phyloP scores from a whole-genome alignment of 1,140 invertebrate genomes.

The Pantala flavescens region DNA sequence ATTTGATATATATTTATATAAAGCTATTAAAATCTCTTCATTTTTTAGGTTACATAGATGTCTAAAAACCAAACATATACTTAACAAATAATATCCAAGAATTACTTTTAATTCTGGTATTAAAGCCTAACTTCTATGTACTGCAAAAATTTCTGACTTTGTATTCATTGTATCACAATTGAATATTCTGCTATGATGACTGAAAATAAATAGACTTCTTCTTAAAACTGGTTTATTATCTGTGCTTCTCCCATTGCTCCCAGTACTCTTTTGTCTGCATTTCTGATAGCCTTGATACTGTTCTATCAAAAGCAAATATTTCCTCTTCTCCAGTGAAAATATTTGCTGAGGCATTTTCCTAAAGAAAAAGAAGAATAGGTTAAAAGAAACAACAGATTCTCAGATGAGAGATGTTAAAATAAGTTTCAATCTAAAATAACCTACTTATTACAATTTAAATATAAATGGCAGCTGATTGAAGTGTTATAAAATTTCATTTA shows the following conservation, averaged over 20 bases:
- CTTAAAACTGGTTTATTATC: slow-evolving; percentile 24
- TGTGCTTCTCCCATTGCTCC: slow-evolving; percentile 60
- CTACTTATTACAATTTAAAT: slow-evolving; percentile 12
- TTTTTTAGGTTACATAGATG: too few species aligned
- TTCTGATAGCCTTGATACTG: slow-evolving; percentile 81
- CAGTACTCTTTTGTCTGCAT: slow-evolving; percentile 94
- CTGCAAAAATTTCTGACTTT: too few species aligned
- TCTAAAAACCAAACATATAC: too few species aligned
- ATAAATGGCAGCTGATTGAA: slow-evolving; percentile 27
- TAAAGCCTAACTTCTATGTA: too few species aligned
- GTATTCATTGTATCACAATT: too few species aligned
- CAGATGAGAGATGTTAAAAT: slow-evolving; percentile 13
- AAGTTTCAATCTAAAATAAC: slow-evolving; percentile 15
- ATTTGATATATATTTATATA: too few species aligned
- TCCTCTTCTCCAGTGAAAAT: slow-evolving; percentile 97
- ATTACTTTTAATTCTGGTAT: too few species aligned
- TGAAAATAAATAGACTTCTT: too few species aligned
- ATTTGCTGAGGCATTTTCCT: slow-evolving; percentile 61
- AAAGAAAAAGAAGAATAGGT: slow-evolving; percentile 22
- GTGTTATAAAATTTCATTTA: background rate
- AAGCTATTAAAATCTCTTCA: too few species aligned
- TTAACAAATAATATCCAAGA: too few species aligned
- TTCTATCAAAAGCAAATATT: slow-evolving; percentile 91
- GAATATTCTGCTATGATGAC: too few species aligned
- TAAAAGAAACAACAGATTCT: slow-evolving; percentile 15